phyloP scores from a whole-genome alignment of 2,797 vertebrate species.

The Smutsia temminckii region DNA sequence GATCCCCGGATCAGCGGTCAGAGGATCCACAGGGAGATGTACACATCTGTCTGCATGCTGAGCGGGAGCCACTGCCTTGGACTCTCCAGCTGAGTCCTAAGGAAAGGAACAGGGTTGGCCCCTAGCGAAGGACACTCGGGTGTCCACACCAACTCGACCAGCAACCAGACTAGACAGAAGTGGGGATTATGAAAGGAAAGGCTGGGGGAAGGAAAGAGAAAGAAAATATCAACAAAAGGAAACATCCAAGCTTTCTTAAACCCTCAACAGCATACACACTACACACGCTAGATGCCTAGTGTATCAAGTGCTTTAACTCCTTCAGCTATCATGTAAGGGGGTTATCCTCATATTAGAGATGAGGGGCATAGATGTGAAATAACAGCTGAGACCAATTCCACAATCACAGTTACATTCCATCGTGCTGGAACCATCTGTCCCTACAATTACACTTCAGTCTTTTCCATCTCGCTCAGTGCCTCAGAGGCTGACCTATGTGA shows the following conservation, averaged over 20 bases:
- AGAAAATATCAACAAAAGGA: neutral
- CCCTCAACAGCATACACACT: neutral
- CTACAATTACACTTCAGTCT: neutral
- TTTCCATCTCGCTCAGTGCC: neutral
- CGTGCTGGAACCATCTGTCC: neutral
- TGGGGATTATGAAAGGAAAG: neutral
- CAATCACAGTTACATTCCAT: neutral
- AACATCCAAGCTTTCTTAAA: neutral
- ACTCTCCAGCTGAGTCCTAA: neutral
- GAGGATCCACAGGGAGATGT: neutral
- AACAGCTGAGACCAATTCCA: neutral
- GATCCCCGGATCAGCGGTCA: neutral
- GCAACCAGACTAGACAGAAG: neutral
- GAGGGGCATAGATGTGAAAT: neutral
- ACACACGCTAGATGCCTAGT: neutral
- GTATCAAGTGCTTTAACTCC: neutral
- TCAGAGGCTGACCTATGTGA: neutral
- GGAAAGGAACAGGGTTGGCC: neutral
- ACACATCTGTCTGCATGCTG: neutral
- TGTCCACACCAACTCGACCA: neutral
- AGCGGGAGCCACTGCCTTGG: neutral
- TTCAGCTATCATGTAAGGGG: conserved; percentile 31
- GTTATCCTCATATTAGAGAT: neutral
- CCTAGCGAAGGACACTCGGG: neutral
- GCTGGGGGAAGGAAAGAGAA: neutral